Base-by-base conservation (phyloP, 2,888 invertebrate genomes). In the Bugula neritina region DNA sequence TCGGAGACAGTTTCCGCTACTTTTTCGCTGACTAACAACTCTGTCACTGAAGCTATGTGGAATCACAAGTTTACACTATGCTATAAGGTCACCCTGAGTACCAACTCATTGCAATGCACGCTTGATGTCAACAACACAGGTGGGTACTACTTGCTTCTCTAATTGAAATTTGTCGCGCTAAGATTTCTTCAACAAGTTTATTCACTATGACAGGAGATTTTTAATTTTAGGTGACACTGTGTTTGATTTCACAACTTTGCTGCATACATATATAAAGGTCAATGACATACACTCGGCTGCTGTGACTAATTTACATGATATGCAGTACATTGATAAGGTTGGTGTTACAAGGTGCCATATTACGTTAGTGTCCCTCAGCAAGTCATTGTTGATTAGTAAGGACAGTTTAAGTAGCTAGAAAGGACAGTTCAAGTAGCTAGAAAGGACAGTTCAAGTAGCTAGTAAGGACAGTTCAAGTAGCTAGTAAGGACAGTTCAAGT, bases 211-310 rank as follows among this genome's bases (percentile, higher is more conserved):
- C 10, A 10, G 43, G 43, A 5, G 17, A 43, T 43, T 43, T n/a
- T 43, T 43, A 17, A 17, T 57, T 63, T 13, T 34, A 80, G 81
- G 78, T 92, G 87, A 91, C 90, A 73, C 74, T 23, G 73, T 74
- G 21, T 83, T 83, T 76, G 77, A 78, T 83, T 97, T 96, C 86
- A 94, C 95, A 85, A 87, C 95, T 85, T 87, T 96, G 75, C 87
- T 96, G 79, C 96, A 96, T 86, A 95, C 95, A 34, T 96, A 96
- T 87, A 92, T 97, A 86, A 93, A 93, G 88, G 94, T 94, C 82
- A 93, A 94, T 74, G 94, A 96, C 86, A 94, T 96, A 69, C 88
- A 92, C 72, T 89, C 93, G 78, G 92, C 93, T 83, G 92, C 92
- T 87, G 92, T 97, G 82, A 92, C 92, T 72, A 95, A 95, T 75